Evolutionary conservation across 2,113 vertebrate genomes (phyloP), one percentile per base, ranked within the genome.

Genomic region (Clarias gariepinus): DNA sequence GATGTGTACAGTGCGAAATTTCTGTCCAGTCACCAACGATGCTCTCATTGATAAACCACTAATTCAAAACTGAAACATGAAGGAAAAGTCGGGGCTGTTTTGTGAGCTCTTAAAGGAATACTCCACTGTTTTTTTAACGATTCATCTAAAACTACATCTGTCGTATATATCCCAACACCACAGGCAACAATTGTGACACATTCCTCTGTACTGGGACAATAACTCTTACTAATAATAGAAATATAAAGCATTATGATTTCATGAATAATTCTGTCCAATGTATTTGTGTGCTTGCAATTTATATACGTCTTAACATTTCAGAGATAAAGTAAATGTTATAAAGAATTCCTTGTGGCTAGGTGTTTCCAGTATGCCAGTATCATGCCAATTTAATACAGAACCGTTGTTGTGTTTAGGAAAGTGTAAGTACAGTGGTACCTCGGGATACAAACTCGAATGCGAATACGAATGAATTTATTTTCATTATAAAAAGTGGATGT

Each of bases 21-120:
- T 79, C 53, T 33, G 77, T 58, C 73, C 47, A n/a, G 23, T 76
- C 74, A 77, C 11, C 16, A 28, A 69, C 55, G 52, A 28, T 57
- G 25, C n/a, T 78, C n/a, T 78, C 53, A 79, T 78, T 78, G 76
- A 78, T 57, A 58, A 47, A 57, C n/a, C 53, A 28, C 53, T 19
- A 74, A 74, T 71, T 73, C 69, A 76, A 36, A 81, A 25, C 41
- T 8, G 12, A 52, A 21, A n/a, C 2, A 41, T 76, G 52, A 30
- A 55, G 15, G 25, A 78, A 55, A 55, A 52, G 15, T 1, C 11
- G 18, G 33, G 33, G 18, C 36, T 71, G 68, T 71, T 36, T 71
- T 36, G 33, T 47, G 7, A 13, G 36, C 36, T 25, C 3, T 76
- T 76, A 16, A 73, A 74, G 30, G 68, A 71, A 11, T 13, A 74